These are phyloP conservation scores for Volucella zonaria DNA, from an alignment of 2,888 invertebrate species.

Conservation along the genomic window DNA sequence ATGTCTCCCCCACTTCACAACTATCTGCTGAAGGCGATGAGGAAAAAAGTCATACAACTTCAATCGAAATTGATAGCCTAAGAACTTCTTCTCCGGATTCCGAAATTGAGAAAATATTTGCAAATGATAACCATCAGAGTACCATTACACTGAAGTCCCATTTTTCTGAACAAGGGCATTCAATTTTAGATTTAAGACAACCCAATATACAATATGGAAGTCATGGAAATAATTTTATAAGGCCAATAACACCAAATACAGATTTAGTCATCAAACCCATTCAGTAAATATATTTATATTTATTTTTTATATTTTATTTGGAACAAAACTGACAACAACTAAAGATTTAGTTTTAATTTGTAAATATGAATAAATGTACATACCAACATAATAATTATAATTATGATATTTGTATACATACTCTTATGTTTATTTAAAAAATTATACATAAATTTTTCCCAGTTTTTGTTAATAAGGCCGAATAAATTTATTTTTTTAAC, in stretches of 20 bases:
- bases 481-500: background rate
- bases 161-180: constrained; percentile 78
- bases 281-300: too few relatives aligned
- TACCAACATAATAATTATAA: too few relatives aligned
- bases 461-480: background rate
- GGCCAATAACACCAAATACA: too few relatives aligned
- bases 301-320: too few relatives aligned
- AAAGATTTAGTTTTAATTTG: too few relatives aligned
- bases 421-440: too few relatives aligned
- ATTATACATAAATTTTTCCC: constrained; percentile 3
- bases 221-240: background rate
- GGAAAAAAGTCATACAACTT: constrained; percentile 1
- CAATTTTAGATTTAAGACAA: constrained; percentile 6
- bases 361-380: too few relatives aligned
- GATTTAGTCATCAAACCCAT: too few relatives aligned
- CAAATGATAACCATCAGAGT: constrained; percentile 78
- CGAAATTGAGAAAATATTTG: constrained; percentile 81
- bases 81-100: constrained; percentile 81
- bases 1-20: constrained; percentile 22
- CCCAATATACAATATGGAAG: background rate
- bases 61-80: constrained; percentile 79
- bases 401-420: too few relatives aligned
- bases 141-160: constrained; percentile 81
- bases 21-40: constrained; percentile 4
- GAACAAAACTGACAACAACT: too few relatives aligned